Conservation (phyloP, 2,888 invertebrate species). For the Sympetrum striolatum region DNA sequence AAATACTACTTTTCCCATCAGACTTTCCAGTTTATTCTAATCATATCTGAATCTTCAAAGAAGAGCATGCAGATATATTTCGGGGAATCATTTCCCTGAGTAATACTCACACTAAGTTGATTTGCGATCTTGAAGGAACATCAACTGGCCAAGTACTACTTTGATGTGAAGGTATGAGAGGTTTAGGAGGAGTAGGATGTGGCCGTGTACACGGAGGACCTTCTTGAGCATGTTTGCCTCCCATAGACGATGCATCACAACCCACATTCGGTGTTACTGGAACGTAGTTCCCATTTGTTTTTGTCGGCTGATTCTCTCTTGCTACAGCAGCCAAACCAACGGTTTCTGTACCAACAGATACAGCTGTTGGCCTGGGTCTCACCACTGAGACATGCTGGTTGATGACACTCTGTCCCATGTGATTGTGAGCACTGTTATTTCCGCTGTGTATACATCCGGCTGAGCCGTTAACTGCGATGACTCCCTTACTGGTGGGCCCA, state of each 20-base stretch:
- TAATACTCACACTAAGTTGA: background rate
- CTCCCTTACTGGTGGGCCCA: background rate
- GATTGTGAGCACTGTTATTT: background rate
- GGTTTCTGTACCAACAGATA: constrained; percentile 15
- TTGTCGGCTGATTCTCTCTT: constrained; percentile 1
- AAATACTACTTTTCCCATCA: too few relatives aligned
- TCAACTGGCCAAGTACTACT: background rate
- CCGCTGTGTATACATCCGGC: background rate
- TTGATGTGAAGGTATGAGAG: background rate
- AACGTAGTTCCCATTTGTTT: constrained; percentile 1
- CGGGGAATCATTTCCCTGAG: too few relatives aligned
- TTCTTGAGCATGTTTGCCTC: constrained; percentile 12
- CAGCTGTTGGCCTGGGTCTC: background rate
- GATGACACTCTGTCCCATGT: background rate
- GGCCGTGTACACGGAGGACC: background rate
- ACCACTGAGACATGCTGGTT: background rate
- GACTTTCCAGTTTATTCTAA: too few relatives aligned
- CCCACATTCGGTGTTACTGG: background rate
- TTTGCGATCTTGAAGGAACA: background rate
- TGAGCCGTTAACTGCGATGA: constrained; percentile 8
- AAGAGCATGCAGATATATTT: too few relatives aligned
- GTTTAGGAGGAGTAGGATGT: background rate
- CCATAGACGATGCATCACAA: background rate
- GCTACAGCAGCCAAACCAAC: constrained; percentile 10
- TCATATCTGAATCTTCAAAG: too few relatives aligned